phyloP scores from a whole-genome alignment of 2,113 vertebrate species.

The Cricetomys ansorgei region DNA sequence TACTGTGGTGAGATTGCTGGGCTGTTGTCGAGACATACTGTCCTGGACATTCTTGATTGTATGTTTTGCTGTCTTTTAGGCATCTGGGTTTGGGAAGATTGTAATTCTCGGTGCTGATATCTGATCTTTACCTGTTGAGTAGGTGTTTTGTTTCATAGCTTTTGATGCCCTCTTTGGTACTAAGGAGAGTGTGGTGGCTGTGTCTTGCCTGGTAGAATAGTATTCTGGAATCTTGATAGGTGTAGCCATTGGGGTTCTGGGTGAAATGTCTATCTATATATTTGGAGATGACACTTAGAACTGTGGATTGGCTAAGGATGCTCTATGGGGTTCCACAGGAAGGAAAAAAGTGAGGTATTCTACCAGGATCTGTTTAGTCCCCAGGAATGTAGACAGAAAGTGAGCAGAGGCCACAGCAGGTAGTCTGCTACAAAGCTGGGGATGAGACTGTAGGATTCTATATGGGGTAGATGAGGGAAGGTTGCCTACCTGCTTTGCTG shows the following conservation, averaged over 20 bases:
- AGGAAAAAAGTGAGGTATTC: background rate
- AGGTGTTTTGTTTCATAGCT: background rate
- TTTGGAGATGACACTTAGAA: background rate
- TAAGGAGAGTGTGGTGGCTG: background rate
- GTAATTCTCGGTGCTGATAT: background rate
- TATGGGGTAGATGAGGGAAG: background rate
- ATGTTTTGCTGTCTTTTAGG: background rate
- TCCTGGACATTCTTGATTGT: background rate
- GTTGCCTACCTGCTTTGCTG: background rate
- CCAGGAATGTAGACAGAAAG: background rate
- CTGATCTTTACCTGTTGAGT: background rate
- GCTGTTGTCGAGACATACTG: background rate
- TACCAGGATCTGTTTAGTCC: background rate
- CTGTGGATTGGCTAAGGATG: background rate
- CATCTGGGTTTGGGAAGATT: background rate
- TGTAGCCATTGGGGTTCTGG: background rate
- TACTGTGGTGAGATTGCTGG: background rate
- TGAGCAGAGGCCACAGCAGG: background rate
- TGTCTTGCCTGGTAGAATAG: background rate
- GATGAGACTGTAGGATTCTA: background rate
- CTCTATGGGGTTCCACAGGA: background rate
- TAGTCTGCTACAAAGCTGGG: background rate
- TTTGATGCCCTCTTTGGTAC: background rate
- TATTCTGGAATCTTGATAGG: background rate
- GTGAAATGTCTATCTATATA: background rate